Evolutionary conservation across 2,113 vertebrate genomes (phyloP).

Genomic region (Callospermophilus lateralis): DNA sequence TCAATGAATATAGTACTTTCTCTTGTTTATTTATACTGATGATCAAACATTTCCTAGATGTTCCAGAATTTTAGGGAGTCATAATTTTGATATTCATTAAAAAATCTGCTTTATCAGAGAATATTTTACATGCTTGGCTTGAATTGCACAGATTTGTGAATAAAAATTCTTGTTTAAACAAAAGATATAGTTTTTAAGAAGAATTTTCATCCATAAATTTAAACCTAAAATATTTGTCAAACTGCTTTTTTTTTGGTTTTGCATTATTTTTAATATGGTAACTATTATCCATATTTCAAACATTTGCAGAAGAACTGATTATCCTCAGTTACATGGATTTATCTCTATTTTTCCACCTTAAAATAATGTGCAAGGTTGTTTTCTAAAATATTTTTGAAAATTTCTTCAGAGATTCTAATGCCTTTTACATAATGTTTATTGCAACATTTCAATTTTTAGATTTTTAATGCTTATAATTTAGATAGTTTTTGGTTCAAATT

Average conservation of each 20-base stretch:
- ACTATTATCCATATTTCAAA: background rate
- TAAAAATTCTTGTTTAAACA: background rate
- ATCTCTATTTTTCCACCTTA: background rate
- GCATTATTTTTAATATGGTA: background rate
- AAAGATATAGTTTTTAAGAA: background rate
- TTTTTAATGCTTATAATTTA: background rate
- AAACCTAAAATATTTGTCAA: background rate
- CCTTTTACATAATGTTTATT: background rate
- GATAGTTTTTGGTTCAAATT: background rate
- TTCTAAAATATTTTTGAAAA: background rate
- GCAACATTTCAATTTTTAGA: background rate
- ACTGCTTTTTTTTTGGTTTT: background rate
- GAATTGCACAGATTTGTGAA: background rate
- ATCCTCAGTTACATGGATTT: background rate
- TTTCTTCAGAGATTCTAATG: background rate
- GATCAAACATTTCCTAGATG: background rate
- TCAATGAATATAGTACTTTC: background rate
- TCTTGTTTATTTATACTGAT: background rate
- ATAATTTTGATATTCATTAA: slow-evolving; percentile 14
- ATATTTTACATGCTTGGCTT: background rate
- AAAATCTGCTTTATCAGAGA: background rate
- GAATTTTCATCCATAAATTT: background rate
- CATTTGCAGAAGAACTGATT: background rate
- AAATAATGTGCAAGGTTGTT: background rate
- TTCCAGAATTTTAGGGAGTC: background rate